Evolutionary conservation across 2,113 vertebrate genomes (phyloP), one percentile per base, ranked within the genome.

Genomic region (Solea senegalensis): DNA sequence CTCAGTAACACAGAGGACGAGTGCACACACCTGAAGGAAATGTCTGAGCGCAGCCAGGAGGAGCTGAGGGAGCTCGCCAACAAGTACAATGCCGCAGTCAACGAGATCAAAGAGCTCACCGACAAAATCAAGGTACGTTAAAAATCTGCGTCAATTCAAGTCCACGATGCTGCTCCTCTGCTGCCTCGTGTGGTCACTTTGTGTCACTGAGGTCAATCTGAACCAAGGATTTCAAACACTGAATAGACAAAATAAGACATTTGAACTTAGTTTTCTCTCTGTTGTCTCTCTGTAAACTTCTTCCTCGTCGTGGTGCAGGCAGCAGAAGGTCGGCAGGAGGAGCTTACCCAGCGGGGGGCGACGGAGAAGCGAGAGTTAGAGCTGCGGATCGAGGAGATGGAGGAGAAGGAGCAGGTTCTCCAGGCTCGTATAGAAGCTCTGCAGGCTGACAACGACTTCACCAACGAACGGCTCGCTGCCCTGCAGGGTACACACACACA

Each of bases 1-100:
- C 94, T 99, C 78, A 98, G 97, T 83, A 99, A 99, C 91, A 98
- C 97, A 1, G 98, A 99, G 91, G 98, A 99, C 69, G 98, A 99
- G 94, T 99, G 98, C 94, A 99, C 97, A 45, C 97, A 99, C 83
- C 94, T 99, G 90, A 98, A 96, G 93, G 97, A 99, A 89, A 97
- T 98, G 97, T 98, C 97, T 27, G 97, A 98, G 78, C 83, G 95
- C 83, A 93, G 96, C 84, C 97, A 98, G 91, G 98, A 98, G 89
- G 98, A 99, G 92, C 93, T 99, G 73, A 90, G 94, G 82, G 97
- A 99, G 90, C 92, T 99, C 82, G 96, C 98, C 73, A 98, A 98
- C 91, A 98, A 98, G 74, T 98, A 99, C 90, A 98, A 99, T 57
- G 97, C 95, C 56, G 96, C 97, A 7, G 96, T 98, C 83, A 98